These are phyloP conservation scores for Ips nitidus DNA, from an alignment of 1,140 invertebrate genomes.

Conservation along the genomic window DNA sequence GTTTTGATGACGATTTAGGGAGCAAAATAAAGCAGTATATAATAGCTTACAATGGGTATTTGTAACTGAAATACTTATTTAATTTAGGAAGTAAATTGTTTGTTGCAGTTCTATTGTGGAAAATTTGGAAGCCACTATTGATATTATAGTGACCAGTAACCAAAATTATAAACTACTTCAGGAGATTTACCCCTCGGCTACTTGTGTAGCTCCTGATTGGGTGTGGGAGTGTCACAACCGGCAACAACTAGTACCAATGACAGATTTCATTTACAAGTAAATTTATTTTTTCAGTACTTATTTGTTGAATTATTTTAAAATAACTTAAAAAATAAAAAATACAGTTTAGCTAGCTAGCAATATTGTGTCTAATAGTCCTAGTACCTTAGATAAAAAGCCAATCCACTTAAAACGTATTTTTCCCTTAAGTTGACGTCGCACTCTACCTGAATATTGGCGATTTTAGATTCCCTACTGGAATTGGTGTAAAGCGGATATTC, in stretches of 20 bases:
- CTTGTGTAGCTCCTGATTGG: slow-evolving; percentile 43
- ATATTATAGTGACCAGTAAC: slow-evolving; percentile 41
- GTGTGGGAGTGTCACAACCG: slow-evolving; percentile 46
- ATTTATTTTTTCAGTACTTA: slow-evolving; percentile 6
- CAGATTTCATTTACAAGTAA: slow-evolving; percentile 36
- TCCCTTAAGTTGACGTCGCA: slow-evolving; percentile 44
- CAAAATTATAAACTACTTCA: slow-evolving; percentile 36
- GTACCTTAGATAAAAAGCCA: slow-evolving; percentile 38
- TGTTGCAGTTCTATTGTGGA: background rate
- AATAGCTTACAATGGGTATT: slow-evolving; percentile 47
- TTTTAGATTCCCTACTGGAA: slow-evolving; percentile 43
- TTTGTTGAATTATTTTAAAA: background rate
- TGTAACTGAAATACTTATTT: background rate
- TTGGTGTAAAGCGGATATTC: slow-evolving; percentile 45
- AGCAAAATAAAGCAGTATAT: slow-evolving; percentile 43
- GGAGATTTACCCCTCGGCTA: slow-evolving; percentile 27
- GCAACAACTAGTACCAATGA: slow-evolving; percentile 37
- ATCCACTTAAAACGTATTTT: slow-evolving; percentile 41
- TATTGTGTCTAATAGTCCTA: background rate
- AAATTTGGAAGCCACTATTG: slow-evolving; percentile 22
- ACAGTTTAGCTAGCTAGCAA: background rate
- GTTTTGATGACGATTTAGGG: slow-evolving; percentile 35
- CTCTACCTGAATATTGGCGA: slow-evolving; percentile 43
- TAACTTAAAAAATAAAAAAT: background rate
- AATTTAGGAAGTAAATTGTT: too few species aligned